phyloP scores from a whole-genome alignment of 1,140 invertebrate species.

The Trypoxylus dichotomus region DNA sequence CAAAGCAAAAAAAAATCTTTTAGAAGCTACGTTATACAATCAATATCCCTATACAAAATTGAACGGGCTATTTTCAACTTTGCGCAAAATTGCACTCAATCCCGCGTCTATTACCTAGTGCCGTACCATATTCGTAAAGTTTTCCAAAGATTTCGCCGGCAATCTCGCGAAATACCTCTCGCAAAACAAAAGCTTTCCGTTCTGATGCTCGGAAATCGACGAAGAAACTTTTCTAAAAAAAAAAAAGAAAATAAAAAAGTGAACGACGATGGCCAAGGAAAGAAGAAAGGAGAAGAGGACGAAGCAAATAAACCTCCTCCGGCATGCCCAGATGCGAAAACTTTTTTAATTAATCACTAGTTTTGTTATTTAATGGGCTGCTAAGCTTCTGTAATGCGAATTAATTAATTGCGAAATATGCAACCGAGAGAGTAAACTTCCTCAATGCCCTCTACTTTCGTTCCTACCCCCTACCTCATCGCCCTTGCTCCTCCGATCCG shows the following conservation, averaged over 20 bases:
- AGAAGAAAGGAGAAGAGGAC: not conserved
- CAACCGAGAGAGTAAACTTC: not conserved
- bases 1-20: too few species aligned
- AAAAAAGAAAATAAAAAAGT: too few species aligned
- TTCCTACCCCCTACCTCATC: not conserved
- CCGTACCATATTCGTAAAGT: not conserved
- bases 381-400: constrained; percentile 36
- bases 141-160: not conserved
- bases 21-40: too few species aligned
- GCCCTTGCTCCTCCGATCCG: too few species aligned
- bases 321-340: constrained; percentile 23
- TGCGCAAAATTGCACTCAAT: too few species aligned
- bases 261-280: not conserved
- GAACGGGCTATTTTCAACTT: too few species aligned
- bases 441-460: not conserved
- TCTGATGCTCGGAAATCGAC: too few species aligned
- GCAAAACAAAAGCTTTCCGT: not conserved
- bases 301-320: not conserved
- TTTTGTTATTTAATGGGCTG: constrained; percentile 33
- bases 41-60: too few species aligned
- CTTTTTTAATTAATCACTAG: constrained; percentile 35
- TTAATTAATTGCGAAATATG: constrained; percentile 33
- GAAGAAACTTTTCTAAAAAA: too few species aligned
- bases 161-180: constrained; percentile 27
- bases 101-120: too few species aligned